Evolutionary conservation across 1,140 invertebrate genomes (phyloP), one percentile per base, ranked within the genome.

Genomic region (Colletes latitarsis): DNA sequence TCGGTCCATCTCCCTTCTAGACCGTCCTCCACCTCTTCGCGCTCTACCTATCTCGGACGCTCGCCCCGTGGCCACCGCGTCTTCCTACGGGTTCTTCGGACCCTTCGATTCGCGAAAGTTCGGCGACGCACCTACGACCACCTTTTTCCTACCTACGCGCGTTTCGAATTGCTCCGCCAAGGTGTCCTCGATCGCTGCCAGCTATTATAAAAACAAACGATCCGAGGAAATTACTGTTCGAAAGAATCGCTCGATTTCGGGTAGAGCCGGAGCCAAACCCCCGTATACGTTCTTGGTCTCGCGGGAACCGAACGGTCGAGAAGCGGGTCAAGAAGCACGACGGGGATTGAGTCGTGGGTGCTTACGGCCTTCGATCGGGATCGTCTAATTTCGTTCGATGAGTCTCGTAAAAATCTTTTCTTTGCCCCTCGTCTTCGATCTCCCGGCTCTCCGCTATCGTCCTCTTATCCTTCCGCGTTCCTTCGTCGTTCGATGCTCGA

Each of bases 1-100:
- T 87, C 81, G 85, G 86, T 90, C 84, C 83, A 86, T 87, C 85
- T 88, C 87, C 89, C 90, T 90, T 91, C 91, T 91, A 88, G 90
- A 90, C 88, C 87, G 86, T 88, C 88, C 90, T 86, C 75, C 74
- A 71, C 81, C 77, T 75, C 77, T 77, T 74, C 55, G 82, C 71
- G 75, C 66, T 72, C 63, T 64, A 60, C 62, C 39, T 63, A 77
- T 76, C 67, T 80, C 57, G 84, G 84, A 87, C 85, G 62, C 74
- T 81, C 69, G 81, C 77, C 72, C 63, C 75, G 52, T 62, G 81
- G 71, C 84, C 53, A 77, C 71, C 70, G 86, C 69, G 83, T 57
- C 73, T 80, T 81, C 58, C 77, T 69, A 84, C 46, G 52, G 30
- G 30, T 57, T 83, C 72, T 86, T 75, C 85, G 84, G 70, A 60